Evolutionary conservation across 2,113 vertebrate species (phyloP).

Genomic region (Engystomops pustulosus): DNA sequence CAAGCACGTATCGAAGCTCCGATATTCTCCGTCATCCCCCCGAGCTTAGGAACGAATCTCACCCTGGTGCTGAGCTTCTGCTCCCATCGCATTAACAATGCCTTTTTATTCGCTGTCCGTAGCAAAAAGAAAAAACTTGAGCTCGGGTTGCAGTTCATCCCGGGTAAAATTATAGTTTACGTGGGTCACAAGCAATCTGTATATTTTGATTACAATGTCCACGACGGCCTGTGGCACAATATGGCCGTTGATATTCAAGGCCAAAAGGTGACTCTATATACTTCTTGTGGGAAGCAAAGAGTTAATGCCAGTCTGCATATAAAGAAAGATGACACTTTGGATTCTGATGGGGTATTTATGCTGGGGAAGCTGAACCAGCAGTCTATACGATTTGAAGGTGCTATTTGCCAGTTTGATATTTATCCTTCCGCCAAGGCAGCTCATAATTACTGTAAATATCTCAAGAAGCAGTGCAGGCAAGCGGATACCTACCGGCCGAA

Average conservation of each 20-base stretch:
- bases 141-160: conserved; percentile 89
- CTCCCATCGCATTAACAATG: conserved; percentile 90
- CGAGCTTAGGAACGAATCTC: conserved; percentile 76
- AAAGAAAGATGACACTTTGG: conserved; percentile 79
- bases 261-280: conserved; percentile 82
- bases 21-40: conserved; percentile 76
- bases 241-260: conserved; percentile 84
- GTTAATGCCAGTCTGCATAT: conserved; percentile 80
- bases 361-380: conserved; percentile 89
- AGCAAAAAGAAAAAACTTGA: conserved; percentile 88
- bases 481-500: conserved; percentile 82
- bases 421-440: conserved; percentile 92
- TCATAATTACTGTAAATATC: conserved; percentile 95
- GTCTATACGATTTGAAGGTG: conserved; percentile 91
- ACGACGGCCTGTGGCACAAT: conserved; percentile 92
- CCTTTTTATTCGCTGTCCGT: conserved; percentile 87
- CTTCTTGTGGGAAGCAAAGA: conserved; percentile 86
- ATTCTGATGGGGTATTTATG: conserved; percentile 88
- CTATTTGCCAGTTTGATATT: conserved; percentile 95
- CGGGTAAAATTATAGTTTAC: conserved; percentile 83
- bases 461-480: conserved; percentile 93
- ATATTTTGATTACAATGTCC: conserved; percentile 90
- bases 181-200: conserved; percentile 85
- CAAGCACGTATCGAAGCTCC: conserved; percentile 82
- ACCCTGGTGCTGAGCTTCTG: conserved; percentile 89